A percentile compares a stretch with the other conserved stretches of the same genome.
Evolutionary conservation across 2,888 invertebrate genomes (phyloP).

Genomic region (Peribatodes rhomboidaria): DNA sequence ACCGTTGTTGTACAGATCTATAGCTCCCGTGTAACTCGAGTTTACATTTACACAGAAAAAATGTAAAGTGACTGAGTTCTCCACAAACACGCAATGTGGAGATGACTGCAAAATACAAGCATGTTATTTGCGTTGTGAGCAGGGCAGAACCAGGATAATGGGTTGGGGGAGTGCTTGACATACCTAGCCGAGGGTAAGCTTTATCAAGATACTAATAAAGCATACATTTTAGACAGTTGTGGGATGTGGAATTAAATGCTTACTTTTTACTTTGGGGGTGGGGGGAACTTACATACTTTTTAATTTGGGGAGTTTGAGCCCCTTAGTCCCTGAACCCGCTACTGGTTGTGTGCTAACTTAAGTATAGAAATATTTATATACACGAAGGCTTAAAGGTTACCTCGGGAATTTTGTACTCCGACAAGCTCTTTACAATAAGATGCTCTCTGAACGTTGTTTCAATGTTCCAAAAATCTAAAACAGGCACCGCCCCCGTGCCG

Average conservation of each 20-base stretch:
- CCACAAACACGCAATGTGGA: constrained; percentile 79
- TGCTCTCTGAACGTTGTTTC: constrained; percentile 87
- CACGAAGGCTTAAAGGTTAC: constrained; percentile 55
- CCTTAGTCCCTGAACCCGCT: too few species aligned
- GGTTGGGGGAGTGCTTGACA: too few species aligned
- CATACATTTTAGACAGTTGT: too few species aligned
- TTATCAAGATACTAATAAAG: too few species aligned
- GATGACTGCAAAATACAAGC: constrained; percentile 64
- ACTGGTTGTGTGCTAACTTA: too few species aligned
- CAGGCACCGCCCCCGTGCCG: constrained; percentile 86
- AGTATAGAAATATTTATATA: too few species aligned
- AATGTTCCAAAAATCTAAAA: constrained; percentile 85
- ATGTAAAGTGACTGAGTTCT: constrained; percentile 76
- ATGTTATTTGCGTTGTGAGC: neutral
- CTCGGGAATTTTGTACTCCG: constrained; percentile 83
- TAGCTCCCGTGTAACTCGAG: constrained; percentile 63
- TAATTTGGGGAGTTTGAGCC: too few species aligned
- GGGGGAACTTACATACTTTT: too few species aligned
- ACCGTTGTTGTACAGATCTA: constrained; percentile 80
- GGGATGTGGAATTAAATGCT: too few species aligned
- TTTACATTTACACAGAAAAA: constrained; percentile 78
- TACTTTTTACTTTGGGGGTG: too few species aligned
- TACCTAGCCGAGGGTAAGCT: too few species aligned
- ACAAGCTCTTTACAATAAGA: constrained; percentile 82
- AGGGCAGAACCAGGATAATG: too few species aligned